Evolutionary conservation across 2,888 invertebrate species (phyloP).

Genomic region (Tiliacea aurago): DNA sequence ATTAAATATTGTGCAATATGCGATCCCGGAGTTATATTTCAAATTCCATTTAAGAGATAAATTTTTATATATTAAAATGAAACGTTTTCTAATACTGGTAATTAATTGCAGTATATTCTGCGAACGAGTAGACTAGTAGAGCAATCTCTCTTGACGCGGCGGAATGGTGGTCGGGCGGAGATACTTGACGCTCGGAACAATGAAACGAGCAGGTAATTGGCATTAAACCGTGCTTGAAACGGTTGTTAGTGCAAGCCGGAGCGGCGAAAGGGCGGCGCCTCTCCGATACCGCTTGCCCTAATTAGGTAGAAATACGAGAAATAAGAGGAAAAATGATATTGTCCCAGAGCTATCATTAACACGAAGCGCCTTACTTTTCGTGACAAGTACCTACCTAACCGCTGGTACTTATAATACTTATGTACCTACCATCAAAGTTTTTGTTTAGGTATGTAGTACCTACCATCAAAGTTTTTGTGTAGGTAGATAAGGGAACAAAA

Average conservation of each 20-base stretch:
- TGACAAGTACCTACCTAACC: constrained; percentile 3
- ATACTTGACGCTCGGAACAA: constrained; percentile 82
- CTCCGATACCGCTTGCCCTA: constrained; percentile 71
- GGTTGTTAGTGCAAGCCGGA: constrained; percentile 78
- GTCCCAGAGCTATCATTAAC: constrained; percentile 56
- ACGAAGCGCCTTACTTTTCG: constrained; percentile 38
- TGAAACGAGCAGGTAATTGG: constrained; percentile 83
- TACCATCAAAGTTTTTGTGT: background rate
- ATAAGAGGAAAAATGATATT: constrained; percentile 69
- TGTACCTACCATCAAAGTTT: background rate
- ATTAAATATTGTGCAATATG: constrained; percentile 77
- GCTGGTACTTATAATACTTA: background rate
- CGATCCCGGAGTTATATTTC: constrained; percentile 45
- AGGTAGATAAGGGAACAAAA: background rate
- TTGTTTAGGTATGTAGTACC: background rate
- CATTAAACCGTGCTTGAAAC: constrained; percentile 81
- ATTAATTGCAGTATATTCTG: constrained; percentile 63
- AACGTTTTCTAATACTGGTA: constrained; percentile 43
- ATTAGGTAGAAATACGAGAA: constrained; percentile 83
- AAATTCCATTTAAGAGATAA: constrained; percentile 53
- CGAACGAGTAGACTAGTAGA: constrained; percentile 61
- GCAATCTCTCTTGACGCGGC: constrained; percentile 70
- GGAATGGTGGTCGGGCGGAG: constrained; percentile 61
- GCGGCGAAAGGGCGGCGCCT: constrained; percentile 65
- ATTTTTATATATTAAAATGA: constrained; percentile 51